These are phyloP conservation scores for Lochmaea crataegi DNA, from an alignment of 2,888 invertebrate genomes.

Conservation along the genomic window DNA sequence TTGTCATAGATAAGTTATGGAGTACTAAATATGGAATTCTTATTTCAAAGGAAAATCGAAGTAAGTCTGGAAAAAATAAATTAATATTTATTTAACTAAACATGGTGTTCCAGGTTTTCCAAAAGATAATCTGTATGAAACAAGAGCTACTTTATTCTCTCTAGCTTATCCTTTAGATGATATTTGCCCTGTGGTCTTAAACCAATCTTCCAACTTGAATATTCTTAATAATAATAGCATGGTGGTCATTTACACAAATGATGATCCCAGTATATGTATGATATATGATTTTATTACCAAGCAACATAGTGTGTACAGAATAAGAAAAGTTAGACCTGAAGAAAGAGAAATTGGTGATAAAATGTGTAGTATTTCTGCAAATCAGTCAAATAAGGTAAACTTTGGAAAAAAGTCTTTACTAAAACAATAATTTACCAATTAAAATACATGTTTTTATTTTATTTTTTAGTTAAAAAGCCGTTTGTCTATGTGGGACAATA, in stretches of 20 bases:
- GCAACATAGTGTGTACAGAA: constrained; percentile 84
- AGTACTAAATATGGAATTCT: constrained; percentile 86
- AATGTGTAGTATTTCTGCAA: constrained; percentile 48
- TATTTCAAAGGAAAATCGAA: constrained; percentile 76
- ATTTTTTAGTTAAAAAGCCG: constrained; percentile 57
- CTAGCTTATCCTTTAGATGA: constrained; percentile 92
- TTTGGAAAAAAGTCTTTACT: too few species aligned
- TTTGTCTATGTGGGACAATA: constrained; percentile 59
- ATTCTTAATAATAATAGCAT: constrained; percentile 74
- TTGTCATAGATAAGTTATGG: constrained; percentile 86
- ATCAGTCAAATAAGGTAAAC: constrained; percentile 54
- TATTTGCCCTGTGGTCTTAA: constrained; percentile 84
- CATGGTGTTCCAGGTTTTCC: constrained; percentile 39
- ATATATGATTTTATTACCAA: constrained; percentile 82
- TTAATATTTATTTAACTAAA: neutral
- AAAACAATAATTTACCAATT: too few species aligned
- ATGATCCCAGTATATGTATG: constrained; percentile 83
- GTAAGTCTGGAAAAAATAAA: constrained; percentile 45
- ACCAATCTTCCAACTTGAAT: constrained; percentile 71
- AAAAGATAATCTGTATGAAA: constrained; percentile 57
- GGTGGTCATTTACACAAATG: constrained; percentile 79
- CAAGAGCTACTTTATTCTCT: constrained; percentile 85
- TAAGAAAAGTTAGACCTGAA: constrained; percentile 80
- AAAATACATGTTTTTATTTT: neutral
- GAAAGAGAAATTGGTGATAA: constrained; percentile 67